Percentiles rank a stretch among this genome's conserved stretches.
phyloP scores from a whole-genome alignment of 2,888 invertebrate genomes.

The Spicauda simplicius region DNA sequence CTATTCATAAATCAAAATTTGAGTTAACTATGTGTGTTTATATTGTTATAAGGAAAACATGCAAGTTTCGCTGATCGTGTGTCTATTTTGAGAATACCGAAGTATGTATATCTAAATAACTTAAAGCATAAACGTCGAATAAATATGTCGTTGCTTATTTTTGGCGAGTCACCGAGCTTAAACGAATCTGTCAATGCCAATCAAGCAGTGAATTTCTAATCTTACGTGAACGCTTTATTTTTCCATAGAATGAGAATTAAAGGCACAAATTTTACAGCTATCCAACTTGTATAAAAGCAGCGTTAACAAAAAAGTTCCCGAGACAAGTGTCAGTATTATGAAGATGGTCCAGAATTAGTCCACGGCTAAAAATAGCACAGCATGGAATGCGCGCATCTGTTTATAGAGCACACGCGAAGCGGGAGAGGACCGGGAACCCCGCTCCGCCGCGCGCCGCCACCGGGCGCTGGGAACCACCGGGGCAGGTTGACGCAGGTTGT shows the following conservation, averaged over 20 bases:
- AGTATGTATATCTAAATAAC: neutral
- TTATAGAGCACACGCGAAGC: slow-evolving; percentile 70
- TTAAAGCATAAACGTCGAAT: neutral
- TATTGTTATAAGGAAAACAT: neutral
- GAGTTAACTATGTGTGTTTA: neutral
- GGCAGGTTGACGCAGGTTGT: slow-evolving; percentile 65
- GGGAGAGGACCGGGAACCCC: slow-evolving; percentile 64
- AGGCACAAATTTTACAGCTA: neutral
- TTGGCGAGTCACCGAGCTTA: slow-evolving; percentile 21
- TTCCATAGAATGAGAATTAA: neutral
- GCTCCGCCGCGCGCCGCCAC: slow-evolving; percentile 14
- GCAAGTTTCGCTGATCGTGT: neutral
- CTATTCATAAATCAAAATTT: neutral
- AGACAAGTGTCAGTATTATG: slow-evolving; percentile 30
- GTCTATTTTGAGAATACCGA: neutral
- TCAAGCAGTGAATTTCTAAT: slow-evolving; percentile 5
- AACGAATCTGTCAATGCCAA: slow-evolving; percentile 22
- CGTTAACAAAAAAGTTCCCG: slow-evolving; percentile 28
- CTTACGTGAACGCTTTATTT: neutral
- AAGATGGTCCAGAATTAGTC: slow-evolving; percentile 68
- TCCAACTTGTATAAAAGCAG: neutral
- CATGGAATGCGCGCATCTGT: slow-evolving; percentile 77
- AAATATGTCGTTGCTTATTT: slow-evolving; percentile 3
- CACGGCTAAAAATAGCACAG: slow-evolving; percentile 64
- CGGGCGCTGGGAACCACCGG: slow-evolving; percentile 5